These are phyloP conservation scores for Rhegmatorhina hoffmannsi DNA, from an alignment of 2,113 vertebrate genomes.

Conservation along the genomic window DNA sequence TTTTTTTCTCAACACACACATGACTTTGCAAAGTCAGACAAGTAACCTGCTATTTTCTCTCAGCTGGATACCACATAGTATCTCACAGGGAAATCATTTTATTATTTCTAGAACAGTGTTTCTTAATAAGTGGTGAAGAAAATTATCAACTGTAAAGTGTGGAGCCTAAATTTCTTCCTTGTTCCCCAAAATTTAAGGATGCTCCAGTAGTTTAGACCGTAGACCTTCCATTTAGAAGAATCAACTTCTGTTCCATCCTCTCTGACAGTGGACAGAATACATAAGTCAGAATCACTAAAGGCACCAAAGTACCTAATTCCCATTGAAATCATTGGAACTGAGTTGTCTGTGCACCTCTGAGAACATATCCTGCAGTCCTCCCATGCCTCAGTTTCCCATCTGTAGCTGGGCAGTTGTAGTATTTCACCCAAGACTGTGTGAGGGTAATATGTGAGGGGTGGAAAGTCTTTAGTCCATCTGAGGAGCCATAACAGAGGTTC, in stretches of 20 bases:
- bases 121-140: constrained; percentile 23
- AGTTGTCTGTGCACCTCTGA: neutral
- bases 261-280: neutral
- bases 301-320: neutral
- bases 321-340: neutral
- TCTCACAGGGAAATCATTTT: constrained; percentile 41
- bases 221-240: neutral
- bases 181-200: constrained; percentile 5
- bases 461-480: neutral
- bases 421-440: neutral
- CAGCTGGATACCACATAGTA: constrained; percentile 14
- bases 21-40: neutral
- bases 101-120: constrained; percentile 39
- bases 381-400: neutral
- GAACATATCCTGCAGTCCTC: neutral
- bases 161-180: neutral
- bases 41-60: constrained; percentile 41
- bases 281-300: neutral
- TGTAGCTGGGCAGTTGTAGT: neutral
- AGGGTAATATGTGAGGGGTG: neutral
- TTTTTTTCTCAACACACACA: neutral
- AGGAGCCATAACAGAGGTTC: neutral
- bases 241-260: neutral
- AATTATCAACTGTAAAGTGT: neutral
- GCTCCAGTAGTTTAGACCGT: neutral